A percentile compares a stretch with the other conserved stretches of the same genome.
phyloP scores from a whole-genome alignment of 2,888 invertebrate genomes.

The Aporophyla nigra region DNA sequence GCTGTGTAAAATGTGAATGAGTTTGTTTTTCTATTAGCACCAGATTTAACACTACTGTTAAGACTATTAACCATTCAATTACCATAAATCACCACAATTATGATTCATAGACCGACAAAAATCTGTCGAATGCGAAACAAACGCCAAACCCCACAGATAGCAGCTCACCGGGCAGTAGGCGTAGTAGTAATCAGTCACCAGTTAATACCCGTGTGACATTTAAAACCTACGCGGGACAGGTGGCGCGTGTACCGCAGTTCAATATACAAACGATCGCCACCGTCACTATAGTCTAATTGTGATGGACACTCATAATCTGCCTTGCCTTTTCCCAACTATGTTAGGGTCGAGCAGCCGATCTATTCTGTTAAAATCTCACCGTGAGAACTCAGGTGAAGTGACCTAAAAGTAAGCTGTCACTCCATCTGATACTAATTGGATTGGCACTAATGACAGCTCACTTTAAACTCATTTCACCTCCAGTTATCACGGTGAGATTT shows the following conservation, averaged over 20 bases:
- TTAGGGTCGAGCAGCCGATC: too few species aligned
- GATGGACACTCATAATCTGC: constrained; percentile 3
- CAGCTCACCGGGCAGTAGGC: constrained; percentile 18
- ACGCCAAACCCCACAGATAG: background rate
- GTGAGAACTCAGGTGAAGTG: too few species aligned
- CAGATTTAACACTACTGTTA: background rate
- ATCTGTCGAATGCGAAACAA: constrained; percentile 10
- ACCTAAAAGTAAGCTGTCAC: too few species aligned
- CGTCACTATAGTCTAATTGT: constrained; percentile 9
- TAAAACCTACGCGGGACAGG: constrained; percentile 51
- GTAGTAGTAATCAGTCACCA: constrained; percentile 43
- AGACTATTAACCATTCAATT: too few species aligned
- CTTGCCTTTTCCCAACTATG: too few species aligned
- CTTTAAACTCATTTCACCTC: too few species aligned
- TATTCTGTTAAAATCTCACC: too few species aligned
- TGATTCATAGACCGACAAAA: constrained; percentile 13
- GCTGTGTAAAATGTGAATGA: background rate
- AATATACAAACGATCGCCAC: constrained; percentile 30
- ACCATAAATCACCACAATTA: constrained; percentile 21
- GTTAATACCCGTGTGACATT: constrained; percentile 49
- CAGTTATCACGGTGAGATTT: too few species aligned
- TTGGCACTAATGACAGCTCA: too few species aligned
- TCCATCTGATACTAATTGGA: too few species aligned
- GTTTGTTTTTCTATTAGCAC: background rate
- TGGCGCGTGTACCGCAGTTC: constrained; percentile 23